phyloP scores from a whole-genome alignment of 1,140 invertebrate species.

The Neotoxoptera formosana region DNA sequence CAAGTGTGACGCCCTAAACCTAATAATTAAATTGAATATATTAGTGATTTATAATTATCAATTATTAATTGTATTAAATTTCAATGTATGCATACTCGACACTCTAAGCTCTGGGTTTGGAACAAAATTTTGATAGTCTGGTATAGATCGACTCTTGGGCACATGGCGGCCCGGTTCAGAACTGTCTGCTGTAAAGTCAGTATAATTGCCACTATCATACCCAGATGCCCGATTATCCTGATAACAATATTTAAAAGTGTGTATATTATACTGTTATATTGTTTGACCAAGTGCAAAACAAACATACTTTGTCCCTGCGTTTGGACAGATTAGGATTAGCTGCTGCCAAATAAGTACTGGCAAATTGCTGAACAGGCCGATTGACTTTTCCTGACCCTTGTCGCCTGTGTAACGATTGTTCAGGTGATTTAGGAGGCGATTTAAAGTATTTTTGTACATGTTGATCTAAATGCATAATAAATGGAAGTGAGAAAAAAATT shows the following conservation, averaged over 20 bases:
- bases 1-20: slow-evolving; percentile 65
- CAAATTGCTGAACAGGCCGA: slow-evolving; percentile 35
- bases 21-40: slow-evolving; percentile 6
- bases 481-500: neutral
- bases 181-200: slow-evolving; percentile 51
- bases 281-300: neutral
- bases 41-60: neutral
- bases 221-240: slow-evolving; percentile 44
- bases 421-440: slow-evolving; percentile 55
- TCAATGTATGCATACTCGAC: slow-evolving; percentile 34
- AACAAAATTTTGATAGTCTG: slow-evolving; percentile 37
- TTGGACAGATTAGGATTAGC: slow-evolving; percentile 51
- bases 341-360: slow-evolving; percentile 37
- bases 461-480: slow-evolving; percentile 45
- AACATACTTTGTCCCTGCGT: slow-evolving; percentile 53
- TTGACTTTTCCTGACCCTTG: slow-evolving; percentile 45
- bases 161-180: slow-evolving; percentile 43
- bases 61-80: neutral
- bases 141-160: slow-evolving; percentile 42
- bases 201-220: slow-evolving; percentile 50
- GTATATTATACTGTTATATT: neutral
- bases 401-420: slow-evolving; percentile 46
- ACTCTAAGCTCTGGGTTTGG: slow-evolving; percentile 29
- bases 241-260: neutral
- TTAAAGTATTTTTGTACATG: slow-evolving; percentile 56